Evolutionary conservation across 2,888 invertebrate genomes (phyloP), one percentile per base, ranked within the genome.

Genomic region (Teinopalpus imperialis): DNA sequence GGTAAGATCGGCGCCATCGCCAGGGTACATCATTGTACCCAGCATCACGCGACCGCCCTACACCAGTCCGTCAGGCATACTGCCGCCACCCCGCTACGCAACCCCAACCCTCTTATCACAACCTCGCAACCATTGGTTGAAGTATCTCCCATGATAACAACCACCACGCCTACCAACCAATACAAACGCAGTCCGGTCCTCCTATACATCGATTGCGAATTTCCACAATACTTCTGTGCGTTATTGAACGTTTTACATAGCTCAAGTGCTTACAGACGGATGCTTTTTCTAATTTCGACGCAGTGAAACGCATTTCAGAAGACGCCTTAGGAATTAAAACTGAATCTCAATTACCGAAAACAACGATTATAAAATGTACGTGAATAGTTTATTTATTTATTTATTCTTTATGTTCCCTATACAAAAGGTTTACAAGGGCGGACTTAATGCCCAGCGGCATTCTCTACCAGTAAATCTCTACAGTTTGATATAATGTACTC

Each of bases 1-100:
- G 70, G 90, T 82, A 51, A 86, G 72, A 50, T 77, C 76, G 10
- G 69, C 55, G 53, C 76, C 77, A 56, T 87, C 82, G 55, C 74
- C 75, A 56, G 85, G 86, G 70, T 81, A 89, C 89, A 89, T 88
- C 89, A 88, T 89, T 61, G 89, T 71, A 67, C 88, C 89, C 73
- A 89, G 63, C 90, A 89, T 89, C 56, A 56, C 61, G 64, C 80
- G 72, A 67, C 82, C 80, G 74, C 61, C 75, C 66, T 69, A 68
- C 61, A 60, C 71, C 74, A 71, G 74, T 68, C 59, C 78, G 68
- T 60, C 64, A 70, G 69, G 66, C 74, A 63, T 69, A 87, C 86
- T 87, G 79, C 70, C 71, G 69, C 72, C 76, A 79, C 82, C 82
- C 80, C 66, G 59, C 68, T 58, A 53, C 65, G 57, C 79, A 72